Evolutionary conservation across 2,888 invertebrate species (phyloP).

Genomic region (Globia sparganii): DNA sequence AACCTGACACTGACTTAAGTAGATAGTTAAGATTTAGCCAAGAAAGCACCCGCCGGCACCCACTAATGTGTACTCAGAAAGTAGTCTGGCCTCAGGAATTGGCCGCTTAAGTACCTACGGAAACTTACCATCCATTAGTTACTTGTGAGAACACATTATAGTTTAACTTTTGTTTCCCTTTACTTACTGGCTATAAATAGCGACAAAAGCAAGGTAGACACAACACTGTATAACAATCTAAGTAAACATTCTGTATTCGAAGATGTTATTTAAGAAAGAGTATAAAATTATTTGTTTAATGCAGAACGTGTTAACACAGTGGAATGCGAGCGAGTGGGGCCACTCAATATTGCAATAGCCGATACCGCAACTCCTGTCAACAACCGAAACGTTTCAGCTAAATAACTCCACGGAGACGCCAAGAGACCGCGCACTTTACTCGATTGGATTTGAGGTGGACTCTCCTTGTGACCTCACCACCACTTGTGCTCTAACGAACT

Average conservation of each 20-base stretch:
- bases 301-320: conserved; percentile 60
- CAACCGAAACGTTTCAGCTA: conserved; percentile 86
- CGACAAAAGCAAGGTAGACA: conserved; percentile 66
- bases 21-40: conserved; percentile 88
- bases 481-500: conserved; percentile 63
- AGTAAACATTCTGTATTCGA: conserved; percentile 49
- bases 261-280: conserved; percentile 39
- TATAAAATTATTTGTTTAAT: conserved; percentile 58
- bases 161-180: conserved; percentile 86
- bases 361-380: conserved; percentile 79
- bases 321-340: conserved; percentile 58
- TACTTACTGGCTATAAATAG: conserved; percentile 77
- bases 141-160: conserved; percentile 87
- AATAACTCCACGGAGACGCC: conserved; percentile 82
- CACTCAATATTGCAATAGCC: conserved; percentile 74
- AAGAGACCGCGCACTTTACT: conserved; percentile 84
- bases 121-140: conserved; percentile 89
- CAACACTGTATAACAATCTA: conserved; percentile 58
- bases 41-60: conserved; percentile 80
- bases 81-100: conserved; percentile 86
- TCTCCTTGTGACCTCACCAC: conserved; percentile 75
- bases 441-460: conserved; percentile 87
- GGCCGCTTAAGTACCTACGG: conserved; percentile 87
- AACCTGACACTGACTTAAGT: conserved; percentile 86
- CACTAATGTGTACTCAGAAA: conserved; percentile 89